Conservation (phyloP, 1,140 invertebrate genomes). For the Cherax destructor region DNA sequence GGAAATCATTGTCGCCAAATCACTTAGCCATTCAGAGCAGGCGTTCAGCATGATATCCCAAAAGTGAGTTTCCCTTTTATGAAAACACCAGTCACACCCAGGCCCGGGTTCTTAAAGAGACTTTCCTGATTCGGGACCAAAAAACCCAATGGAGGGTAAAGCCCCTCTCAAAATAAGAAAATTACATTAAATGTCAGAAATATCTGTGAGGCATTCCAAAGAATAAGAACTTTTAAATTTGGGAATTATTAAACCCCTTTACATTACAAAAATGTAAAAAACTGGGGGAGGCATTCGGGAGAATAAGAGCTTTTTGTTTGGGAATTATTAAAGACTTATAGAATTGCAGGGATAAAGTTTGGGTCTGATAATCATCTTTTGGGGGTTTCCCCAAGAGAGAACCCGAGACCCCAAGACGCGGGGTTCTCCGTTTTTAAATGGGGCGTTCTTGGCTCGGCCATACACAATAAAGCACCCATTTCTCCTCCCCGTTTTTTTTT, state of each 20-base stretch:
- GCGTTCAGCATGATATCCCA: background rate
- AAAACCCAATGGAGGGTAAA: background rate
- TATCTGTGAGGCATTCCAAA: background rate
- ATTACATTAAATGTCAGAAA: background rate
- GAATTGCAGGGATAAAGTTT: slow-evolving; percentile 36
- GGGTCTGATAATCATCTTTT: slow-evolving; percentile 32
- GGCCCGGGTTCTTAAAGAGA: background rate
- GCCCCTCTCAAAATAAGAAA: background rate
- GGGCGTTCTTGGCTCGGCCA: background rate
- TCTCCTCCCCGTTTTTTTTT: background rate
- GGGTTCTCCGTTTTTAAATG: background rate
- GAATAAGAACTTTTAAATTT: background rate
- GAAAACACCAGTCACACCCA: background rate
- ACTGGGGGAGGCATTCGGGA: background rate
- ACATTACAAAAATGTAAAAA: background rate
- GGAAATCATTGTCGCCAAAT: background rate
- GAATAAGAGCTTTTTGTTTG: background rate
- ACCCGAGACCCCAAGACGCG: background rate
- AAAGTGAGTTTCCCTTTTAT: background rate
- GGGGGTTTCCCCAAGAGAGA: slow-evolving; percentile 9
- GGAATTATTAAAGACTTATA: slow-evolving; percentile 19
- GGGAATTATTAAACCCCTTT: background rate
- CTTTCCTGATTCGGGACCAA: background rate
- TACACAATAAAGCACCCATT: background rate
- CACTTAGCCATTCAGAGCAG: background rate